phyloP scores from a whole-genome alignment of 2,113 vertebrate genomes.

The Carlito syrichta region DNA sequence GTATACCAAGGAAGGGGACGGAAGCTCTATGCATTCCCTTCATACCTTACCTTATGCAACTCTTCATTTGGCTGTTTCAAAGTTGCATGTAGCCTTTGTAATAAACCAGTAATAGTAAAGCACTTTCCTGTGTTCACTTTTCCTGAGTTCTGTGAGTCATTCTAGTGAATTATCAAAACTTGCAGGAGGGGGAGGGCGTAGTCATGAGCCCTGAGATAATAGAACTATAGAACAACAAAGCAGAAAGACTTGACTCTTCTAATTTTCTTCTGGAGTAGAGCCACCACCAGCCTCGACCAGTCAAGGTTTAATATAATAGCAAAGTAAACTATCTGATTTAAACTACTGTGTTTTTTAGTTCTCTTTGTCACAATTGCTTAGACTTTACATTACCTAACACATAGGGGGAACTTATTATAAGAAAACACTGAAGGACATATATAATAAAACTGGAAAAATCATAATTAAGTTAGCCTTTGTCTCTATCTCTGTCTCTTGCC shows the following conservation, averaged over 20 bases:
- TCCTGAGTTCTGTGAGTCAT: neutral
- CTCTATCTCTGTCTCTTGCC: neutral
- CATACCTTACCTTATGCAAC: neutral
- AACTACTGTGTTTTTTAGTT: neutral
- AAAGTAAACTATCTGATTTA: neutral
- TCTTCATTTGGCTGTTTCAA: neutral
- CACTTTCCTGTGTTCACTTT: neutral
- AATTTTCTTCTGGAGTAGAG: neutral
- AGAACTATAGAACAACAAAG: neutral
- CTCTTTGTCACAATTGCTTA: neutral
- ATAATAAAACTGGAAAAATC: neutral
- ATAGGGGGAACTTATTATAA: neutral
- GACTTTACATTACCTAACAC: neutral
- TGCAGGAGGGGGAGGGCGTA: neutral
- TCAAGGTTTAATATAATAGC: neutral
- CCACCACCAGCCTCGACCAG: neutral
- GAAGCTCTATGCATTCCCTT: neutral
- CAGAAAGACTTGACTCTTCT: neutral
- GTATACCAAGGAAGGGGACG: no score
- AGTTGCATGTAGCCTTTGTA: neutral
- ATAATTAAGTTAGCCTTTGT: neutral
- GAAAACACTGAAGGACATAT: neutral
- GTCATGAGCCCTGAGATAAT: neutral
- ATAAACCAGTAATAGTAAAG: neutral
- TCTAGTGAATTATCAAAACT: neutral